Evolutionary conservation across 2,113 vertebrate genomes (phyloP).

Genomic region (Lophius piscatorius): DNA sequence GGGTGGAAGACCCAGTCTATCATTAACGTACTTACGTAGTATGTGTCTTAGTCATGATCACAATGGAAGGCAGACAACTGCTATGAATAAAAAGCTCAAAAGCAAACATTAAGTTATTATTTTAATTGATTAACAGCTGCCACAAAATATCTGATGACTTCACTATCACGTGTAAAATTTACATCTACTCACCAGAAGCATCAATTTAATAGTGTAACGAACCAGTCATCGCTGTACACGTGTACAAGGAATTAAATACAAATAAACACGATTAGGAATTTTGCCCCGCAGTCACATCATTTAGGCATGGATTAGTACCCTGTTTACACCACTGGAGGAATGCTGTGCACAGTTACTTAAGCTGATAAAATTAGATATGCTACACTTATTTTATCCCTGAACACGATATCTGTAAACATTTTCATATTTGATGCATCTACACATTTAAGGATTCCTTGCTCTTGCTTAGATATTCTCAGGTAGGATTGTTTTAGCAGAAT

Average conservation of each 20-base stretch:
- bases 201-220: slow-evolving; percentile 11
- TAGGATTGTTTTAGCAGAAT: neutral
- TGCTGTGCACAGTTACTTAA: slow-evolving; percentile 48
- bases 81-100: slow-evolving; percentile 30
- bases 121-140: slow-evolving; percentile 10
- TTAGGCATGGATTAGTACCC: slow-evolving; percentile 64
- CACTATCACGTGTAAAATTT: neutral
- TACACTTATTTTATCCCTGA: slow-evolving; percentile 37
- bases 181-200: slow-evolving; percentile 18
- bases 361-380: slow-evolving; percentile 61
- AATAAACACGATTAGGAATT: slow-evolving; percentile 68
- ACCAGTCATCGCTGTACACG: slow-evolving; percentile 24
- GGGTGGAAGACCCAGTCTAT: slow-evolving; percentile 63
- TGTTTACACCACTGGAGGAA: slow-evolving; percentile 47
- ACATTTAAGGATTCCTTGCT: slow-evolving; percentile 26
- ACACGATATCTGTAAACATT: slow-evolving; percentile 47
- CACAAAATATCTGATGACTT: slow-evolving; percentile 7
- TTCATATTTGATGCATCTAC: slow-evolving; percentile 28
- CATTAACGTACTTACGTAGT: slow-evolving; percentile 75
- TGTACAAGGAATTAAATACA: slow-evolving; percentile 57
- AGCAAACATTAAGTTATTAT: too few species aligned
- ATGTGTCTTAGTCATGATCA: slow-evolving; percentile 65
- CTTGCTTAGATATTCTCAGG: neutral
- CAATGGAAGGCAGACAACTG: slow-evolving; percentile 51
- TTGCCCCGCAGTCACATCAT: slow-evolving; percentile 60